Evolutionary conservation across 30 jellyfish, hydroid and myxozoan genomes (phyloP).

Genomic region (Hydra vulgaris): DNA sequence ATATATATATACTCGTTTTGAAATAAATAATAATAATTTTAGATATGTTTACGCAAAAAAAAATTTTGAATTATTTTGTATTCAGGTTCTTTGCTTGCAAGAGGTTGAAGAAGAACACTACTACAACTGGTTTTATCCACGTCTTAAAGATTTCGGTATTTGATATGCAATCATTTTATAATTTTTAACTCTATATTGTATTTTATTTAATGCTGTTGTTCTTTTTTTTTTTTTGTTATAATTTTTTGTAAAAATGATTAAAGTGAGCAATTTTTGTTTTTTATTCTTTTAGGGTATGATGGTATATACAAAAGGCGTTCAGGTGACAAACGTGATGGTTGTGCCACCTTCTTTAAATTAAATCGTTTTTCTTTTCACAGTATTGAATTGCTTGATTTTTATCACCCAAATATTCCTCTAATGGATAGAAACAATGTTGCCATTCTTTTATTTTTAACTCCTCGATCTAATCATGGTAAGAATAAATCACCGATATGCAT

Average conservation of each 20-base stretch:
- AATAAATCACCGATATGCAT: slow-evolving; percentile 33
- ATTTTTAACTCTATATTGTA: neutral
- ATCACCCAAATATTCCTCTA: slow-evolving; percentile 16
- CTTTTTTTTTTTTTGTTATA: no score
- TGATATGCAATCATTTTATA: neutral
- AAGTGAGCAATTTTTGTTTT: no score
- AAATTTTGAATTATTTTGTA: no score
- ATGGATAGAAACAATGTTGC: slow-evolving; percentile 88
- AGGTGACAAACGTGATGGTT: slow-evolving; percentile 90
- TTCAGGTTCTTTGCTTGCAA: slow-evolving; percentile 77
- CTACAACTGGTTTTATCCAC: slow-evolving; percentile 59
- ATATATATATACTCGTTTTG: no score
- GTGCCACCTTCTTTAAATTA: slow-evolving; percentile 61
- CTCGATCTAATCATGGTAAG: slow-evolving; percentile 3
- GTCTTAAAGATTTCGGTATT: slow-evolving; percentile 49
- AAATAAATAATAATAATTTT: no score
- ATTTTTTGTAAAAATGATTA: no score
- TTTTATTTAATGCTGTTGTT: no score
- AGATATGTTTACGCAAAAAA: no score
- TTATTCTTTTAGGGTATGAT: slow-evolving; percentile 40
- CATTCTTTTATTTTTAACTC: slow-evolving; percentile 35
- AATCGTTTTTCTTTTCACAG: slow-evolving; percentile 22
- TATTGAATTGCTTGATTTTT: slow-evolving; percentile 36
- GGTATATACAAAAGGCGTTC: slow-evolving; percentile 75
- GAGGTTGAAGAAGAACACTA: slow-evolving; percentile 77